Base-by-base conservation (phyloP, 2,113 vertebrate genomes). In the Gadus macrocephalus region DNA sequence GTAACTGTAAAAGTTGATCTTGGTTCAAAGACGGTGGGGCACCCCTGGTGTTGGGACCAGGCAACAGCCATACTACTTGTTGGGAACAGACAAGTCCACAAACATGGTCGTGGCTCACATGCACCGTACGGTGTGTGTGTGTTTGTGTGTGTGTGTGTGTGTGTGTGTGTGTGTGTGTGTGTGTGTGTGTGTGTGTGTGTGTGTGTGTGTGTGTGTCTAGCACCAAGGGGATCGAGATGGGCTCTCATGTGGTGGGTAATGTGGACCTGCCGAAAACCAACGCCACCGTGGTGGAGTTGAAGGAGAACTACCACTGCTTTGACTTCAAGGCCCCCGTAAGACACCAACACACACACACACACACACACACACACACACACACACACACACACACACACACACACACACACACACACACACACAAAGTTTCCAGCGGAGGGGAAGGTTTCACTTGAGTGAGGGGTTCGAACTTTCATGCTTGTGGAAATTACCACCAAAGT, bases 251-350 rank as follows among this genome's bases (percentile, higher is more conserved):
- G 12, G 25, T 1, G 0, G 78, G 68, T 1, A 42, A 0, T 1
- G 62, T 74, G 38, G 69, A 75, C 53, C 70, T 68, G 31, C 69
- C 74, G 12, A 90, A 17, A 3, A 71, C 77, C 70, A 1, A 17
- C 12, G 85, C 80, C 31, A 16, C 17, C 4, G 75, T 83, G 0
- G 12, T 84, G 42, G 77, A 89, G 53, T 79, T 92, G 35, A 20
- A 77, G 16, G 2, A 80, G 0, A 67, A 53, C 22, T 86, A 81
- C 62, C 58, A 0, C 35, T 84, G 86, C 60, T 5, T 0, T 0
- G 70, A 15, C 2, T 0, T 91, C 56, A 73, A 67, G 17, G 66
- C 82, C 2, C 53, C 74, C 38, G 89, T 92, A 86, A 89, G 88
- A 73, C 4, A 25, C 15, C 60, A 61, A 28, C 60, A 53, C 25